Conservation (phyloP, 2,888 invertebrate species). For the Aspidapion aeneum region DNA sequence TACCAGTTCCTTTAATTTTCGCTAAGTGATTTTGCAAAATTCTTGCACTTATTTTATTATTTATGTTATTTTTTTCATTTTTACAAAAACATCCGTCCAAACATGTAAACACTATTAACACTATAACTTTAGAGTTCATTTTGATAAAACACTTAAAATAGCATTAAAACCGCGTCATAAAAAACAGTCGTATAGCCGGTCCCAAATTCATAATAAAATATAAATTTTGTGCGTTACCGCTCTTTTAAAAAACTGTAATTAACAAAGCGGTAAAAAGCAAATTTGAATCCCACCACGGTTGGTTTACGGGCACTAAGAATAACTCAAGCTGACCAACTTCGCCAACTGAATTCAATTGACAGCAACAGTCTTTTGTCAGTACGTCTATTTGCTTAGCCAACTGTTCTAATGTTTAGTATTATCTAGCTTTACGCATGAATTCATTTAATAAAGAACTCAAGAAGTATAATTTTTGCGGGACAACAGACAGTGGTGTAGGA, state of each 20-base stretch:
- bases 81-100: background rate
- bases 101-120: background rate
- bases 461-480: conserved; percentile 25
- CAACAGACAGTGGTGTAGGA: conserved; percentile 3
- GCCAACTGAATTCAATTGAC: background rate
- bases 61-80: too few species aligned
- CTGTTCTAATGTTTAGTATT: conserved; percentile 43
- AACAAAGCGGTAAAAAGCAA: background rate
- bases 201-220: background rate
- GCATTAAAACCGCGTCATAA: background rate
- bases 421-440: conserved; percentile 45
- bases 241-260: background rate
- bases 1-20: background rate
- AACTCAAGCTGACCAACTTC: background rate
- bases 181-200: too few species aligned
- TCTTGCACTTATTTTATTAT: too few species aligned
- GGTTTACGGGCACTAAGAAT: background rate
- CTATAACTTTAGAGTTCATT: background rate
- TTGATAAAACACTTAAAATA: background rate
- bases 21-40: background rate
- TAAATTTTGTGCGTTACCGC: background rate
- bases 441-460: conserved; percentile 24
- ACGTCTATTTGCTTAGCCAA: background rate
- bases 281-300: background rate
- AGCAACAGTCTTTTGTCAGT: background rate